Conservation (phyloP, 2,797 vertebrate genomes). For the Sciurus vulgaris region DNA sequence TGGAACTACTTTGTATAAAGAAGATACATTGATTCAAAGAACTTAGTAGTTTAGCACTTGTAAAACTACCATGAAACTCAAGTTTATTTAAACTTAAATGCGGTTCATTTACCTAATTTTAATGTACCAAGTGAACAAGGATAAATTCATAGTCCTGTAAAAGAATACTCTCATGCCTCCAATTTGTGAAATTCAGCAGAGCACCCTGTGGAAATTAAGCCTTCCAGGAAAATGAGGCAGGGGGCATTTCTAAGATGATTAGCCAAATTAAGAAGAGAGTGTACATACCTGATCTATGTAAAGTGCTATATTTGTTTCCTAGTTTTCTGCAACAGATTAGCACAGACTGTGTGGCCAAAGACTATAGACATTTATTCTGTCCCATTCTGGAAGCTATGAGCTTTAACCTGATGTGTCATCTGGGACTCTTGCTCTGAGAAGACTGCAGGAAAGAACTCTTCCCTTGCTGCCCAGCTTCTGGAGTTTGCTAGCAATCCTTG, state of each 20-base stretch:
- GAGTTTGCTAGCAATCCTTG: not conserved
- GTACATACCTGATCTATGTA: not conserved
- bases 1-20: not conserved
- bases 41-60: not conserved
- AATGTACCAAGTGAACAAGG: not conserved
- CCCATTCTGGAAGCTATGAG: not conserved
- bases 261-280: not conserved
- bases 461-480: not conserved
- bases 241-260: not conserved
- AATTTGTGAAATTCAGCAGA: not conserved
- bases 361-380: not conserved
- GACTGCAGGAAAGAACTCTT: rapidly evolving
- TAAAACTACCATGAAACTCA: not conserved
- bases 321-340: not conserved
- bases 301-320: not conserved
- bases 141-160: slow-evolving; percentile 58
- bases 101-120: slow-evolving; percentile 16
- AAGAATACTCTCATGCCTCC: not conserved
- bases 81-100: slow-evolving; percentile 5
- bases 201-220: not conserved
- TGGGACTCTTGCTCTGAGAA: not conserved
- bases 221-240: not conserved
- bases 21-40: not conserved
- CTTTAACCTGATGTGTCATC: not conserved
- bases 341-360: not conserved